Evolutionary conservation across 2,113 vertebrate genomes (phyloP).

Genomic region (Lanius collurio): DNA sequence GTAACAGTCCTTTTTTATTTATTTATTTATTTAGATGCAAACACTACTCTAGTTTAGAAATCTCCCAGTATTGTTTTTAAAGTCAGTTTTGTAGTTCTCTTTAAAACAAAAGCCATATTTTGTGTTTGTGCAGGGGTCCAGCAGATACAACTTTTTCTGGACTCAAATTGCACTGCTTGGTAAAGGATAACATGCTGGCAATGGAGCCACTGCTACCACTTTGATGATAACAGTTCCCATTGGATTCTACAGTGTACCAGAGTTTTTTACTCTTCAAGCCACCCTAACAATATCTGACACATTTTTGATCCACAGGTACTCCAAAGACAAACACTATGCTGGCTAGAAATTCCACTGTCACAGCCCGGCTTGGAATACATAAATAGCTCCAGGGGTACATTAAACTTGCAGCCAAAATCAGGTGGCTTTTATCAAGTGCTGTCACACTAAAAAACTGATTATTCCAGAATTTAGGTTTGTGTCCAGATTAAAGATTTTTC

Average conservation of each 20-base stretch:
- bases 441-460: not conserved
- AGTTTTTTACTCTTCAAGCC: not conserved
- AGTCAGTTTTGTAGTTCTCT: not conserved
- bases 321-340: not conserved
- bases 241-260: not conserved
- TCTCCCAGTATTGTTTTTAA: not conserved
- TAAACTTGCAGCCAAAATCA: not conserved
- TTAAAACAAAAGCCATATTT: not conserved
- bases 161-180: not conserved
- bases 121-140: not conserved
- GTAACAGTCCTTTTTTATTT: not conserved
- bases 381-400: not conserved
- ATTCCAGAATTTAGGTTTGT: not conserved
- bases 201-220: not conserved
- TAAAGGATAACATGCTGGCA: not conserved
- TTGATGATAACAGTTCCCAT: not conserved
- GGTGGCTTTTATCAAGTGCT: not conserved
- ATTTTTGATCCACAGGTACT: not conserved
- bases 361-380: not conserved
- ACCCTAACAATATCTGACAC: not conserved
- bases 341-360: not conserved
- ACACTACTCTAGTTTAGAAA: not conserved
- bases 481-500: not conserved
- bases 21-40: not conserved
- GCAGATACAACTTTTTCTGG: not conserved